Evolutionary conservation across 2,888 invertebrate species (phyloP), one percentile per base, ranked within the genome.

Genomic region (Watsonalla cultraria): DNA sequence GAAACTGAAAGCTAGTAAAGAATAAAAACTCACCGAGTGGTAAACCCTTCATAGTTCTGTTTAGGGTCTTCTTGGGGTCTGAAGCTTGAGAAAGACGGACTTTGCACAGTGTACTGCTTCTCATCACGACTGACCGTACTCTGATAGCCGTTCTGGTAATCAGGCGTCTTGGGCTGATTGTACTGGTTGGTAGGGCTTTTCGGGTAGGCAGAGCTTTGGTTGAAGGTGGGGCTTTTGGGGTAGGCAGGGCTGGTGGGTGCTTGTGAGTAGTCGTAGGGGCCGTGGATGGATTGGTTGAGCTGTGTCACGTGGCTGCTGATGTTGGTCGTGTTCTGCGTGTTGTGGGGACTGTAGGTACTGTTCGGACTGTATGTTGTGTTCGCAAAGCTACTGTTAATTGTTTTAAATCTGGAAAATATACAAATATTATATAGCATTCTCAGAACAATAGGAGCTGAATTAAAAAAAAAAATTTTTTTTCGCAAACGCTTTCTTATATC

Each of bases 41-140:
- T 93, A 69, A 93, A 94, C 52, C 93, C 94, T 69, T 94, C 94
- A 69, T 94, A 94, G 61, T 89, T 93, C 67, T 91, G 91, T 47
- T 88, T 89, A 24, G 80, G 79, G 8, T 87, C 90, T 46, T 86
- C 84, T 34, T 84, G 79, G 0, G 91, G 88, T 51, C 90, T 61
- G 64, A 90, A 90, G 66, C 90, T 90, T 0, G 84, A 81, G 73
- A 90, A 90, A 0, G 86, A 84, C 0, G 89, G 89, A 51, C 84
- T 85, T 52, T 78, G 82, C 0, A 78, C 80, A 0, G 83, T 76
- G 34, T 82, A 82, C 57, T 79, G 76, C 47, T 82, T 81, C 56
- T 84, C 84, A 0, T 84, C 83, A 9, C 72, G 72, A 0, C 64
- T 51, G 35, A 63, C 62, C 6, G 68, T 73, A 7, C 42, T 42